Conservation (phyloP, 2,888 invertebrate species). For the Stegana nigrithorax region DNA sequence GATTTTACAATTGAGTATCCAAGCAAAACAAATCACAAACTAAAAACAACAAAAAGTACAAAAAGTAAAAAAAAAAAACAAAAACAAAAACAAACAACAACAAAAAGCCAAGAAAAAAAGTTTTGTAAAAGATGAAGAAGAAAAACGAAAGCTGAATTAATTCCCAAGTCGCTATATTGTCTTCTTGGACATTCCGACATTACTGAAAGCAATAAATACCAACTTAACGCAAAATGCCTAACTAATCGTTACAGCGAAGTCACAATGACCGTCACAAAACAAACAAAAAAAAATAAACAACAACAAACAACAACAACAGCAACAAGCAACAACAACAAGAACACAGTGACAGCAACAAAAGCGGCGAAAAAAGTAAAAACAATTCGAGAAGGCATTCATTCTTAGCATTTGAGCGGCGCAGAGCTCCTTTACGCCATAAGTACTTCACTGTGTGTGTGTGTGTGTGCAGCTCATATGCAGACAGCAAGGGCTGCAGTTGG, state of each 20-base stretch:
- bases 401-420: neutral
- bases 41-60: too few relatives aligned
- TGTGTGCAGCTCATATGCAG: too few relatives aligned
- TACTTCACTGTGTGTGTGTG: neutral
- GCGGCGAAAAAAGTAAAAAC: constrained; percentile 13
- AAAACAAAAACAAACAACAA: too few relatives aligned
- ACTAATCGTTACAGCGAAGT: constrained; percentile 57
- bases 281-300: constrained; percentile 23
- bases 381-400: constrained; percentile 16
- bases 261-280: constrained; percentile 16
- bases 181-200: constrained; percentile 57
- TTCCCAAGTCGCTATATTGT: neutral
- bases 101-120: constrained; percentile 6
- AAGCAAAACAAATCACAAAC: constrained; percentile 37
- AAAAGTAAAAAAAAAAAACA: too few relatives aligned
- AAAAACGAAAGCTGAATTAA: too few relatives aligned
- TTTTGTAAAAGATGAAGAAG: too few relatives aligned
- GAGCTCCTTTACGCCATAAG: too few relatives aligned
- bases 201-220: constrained; percentile 66
- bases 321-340: constrained; percentile 19
- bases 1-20: constrained; percentile 2
- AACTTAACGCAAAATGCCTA: constrained; percentile 66
- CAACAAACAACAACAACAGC: constrained; percentile 15
- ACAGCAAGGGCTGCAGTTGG: too few relatives aligned
- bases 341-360: too few relatives aligned